These are phyloP conservation scores for Paracentrotus lividus DNA, from an alignment of 53 echinoderm and acorn worm species.

Conservation along the genomic window DNA sequence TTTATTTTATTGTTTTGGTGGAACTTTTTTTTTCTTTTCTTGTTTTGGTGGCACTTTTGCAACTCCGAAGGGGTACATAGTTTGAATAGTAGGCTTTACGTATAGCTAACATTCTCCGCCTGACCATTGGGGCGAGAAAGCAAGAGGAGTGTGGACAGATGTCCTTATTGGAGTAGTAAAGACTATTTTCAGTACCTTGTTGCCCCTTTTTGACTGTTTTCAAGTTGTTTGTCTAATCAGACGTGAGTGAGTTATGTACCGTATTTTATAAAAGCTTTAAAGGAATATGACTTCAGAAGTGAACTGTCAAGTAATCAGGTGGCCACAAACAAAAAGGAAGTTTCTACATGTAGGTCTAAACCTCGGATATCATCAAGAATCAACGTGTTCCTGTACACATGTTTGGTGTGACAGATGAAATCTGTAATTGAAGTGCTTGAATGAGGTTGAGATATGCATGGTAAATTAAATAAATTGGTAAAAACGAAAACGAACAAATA, in stretches of 20 bases:
- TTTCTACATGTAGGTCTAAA: not conserved
- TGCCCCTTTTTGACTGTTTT: constrained; percentile 22
- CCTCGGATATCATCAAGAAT: not conserved
- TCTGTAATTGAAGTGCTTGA: constrained; percentile 12
- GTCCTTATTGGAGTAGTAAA: constrained; percentile 1
- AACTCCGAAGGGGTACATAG: constrained; percentile 59
- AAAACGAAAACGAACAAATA: too few species aligned
- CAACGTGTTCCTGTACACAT: not conserved
- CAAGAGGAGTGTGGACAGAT: constrained; percentile 40
- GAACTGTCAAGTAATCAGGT: not conserved
- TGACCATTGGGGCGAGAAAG: constrained; percentile 21
- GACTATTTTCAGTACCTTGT: constrained; percentile 4
- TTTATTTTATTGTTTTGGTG: not conserved
- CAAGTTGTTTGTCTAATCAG: constrained; percentile 34
- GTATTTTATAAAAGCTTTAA: not conserved
- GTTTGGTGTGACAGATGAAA: not conserved
- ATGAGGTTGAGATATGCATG: constrained; percentile 15
- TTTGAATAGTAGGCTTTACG: constrained; percentile 35
- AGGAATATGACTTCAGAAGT: not conserved
- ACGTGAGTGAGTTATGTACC: not conserved
- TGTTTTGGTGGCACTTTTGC: not conserved
- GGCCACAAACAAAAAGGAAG: constrained; percentile 1
- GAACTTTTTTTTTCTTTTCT: constrained; percentile 4
- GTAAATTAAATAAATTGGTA: not conserved
- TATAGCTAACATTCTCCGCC: constrained; percentile 16